Conservation (phyloP, 2,888 invertebrate species). For the Apotomis betuletana region DNA sequence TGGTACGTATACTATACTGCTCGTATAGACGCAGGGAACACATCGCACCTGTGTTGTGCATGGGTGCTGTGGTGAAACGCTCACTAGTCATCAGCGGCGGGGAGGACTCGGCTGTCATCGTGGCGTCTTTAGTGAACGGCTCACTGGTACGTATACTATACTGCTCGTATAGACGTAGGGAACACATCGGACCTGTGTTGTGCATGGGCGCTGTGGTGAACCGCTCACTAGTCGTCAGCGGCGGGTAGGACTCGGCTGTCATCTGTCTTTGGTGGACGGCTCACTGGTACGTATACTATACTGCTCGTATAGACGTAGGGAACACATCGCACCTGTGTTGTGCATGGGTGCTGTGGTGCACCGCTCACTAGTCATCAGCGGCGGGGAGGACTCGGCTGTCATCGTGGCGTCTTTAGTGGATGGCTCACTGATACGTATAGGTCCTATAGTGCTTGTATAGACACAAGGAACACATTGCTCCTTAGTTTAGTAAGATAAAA, state of each 20-base stretch:
- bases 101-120: constrained; percentile 92
- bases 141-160: constrained; percentile 81
- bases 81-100: constrained; percentile 91
- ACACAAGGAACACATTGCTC: too few species aligned
- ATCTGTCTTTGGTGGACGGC: constrained; percentile 89
- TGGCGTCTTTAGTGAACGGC: constrained; percentile 89
- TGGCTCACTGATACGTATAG: constrained; percentile 85
- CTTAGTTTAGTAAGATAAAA: too few species aligned
- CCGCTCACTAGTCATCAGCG: constrained; percentile 89
- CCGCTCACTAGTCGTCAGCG: constrained; percentile 54
- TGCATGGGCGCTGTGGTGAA: constrained; percentile 81
- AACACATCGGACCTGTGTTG: too few species aligned
- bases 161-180: too few species aligned
- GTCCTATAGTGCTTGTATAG: too few species aligned
- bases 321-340: constrained; percentile 91
- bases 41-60: constrained; percentile 90
- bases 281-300: constrained; percentile 81
- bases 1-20: constrained; percentile 72
- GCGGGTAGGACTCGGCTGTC: constrained; percentile 93
- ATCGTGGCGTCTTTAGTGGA: constrained; percentile 89
- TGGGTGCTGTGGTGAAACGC: constrained; percentile 90
- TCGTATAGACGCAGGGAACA: constrained; percentile 85
- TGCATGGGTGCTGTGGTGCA: constrained; percentile 91
- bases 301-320: constrained; percentile 70
- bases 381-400: constrained; percentile 93